These are phyloP conservation scores for Drosophila subsilvestris DNA, from an alignment of 2,888 invertebrate genomes.

Conservation along the genomic window DNA sequence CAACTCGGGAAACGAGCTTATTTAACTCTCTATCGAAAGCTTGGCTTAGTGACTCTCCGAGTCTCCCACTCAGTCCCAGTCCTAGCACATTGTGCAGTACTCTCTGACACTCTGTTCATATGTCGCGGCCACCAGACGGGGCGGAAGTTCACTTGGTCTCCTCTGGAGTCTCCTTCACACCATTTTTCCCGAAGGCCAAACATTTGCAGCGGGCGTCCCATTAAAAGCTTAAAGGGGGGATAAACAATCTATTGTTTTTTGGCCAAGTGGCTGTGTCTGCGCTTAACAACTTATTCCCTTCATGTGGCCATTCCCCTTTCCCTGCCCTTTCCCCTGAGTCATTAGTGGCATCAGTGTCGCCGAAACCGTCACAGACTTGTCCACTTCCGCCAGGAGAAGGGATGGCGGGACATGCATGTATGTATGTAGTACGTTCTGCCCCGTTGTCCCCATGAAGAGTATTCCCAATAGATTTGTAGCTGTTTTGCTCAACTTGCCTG, in stretches of 20 bases:
- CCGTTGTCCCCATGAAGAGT: slow-evolving; percentile 41
- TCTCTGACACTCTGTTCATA: neutral
- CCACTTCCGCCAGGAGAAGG: slow-evolving; percentile 37
- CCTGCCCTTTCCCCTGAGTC: slow-evolving; percentile 41
- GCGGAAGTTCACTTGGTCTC: slow-evolving; percentile 59
- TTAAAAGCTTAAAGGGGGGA: slow-evolving; percentile 66
- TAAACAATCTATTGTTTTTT: slow-evolving; percentile 54
- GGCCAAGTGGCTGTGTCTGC: slow-evolving; percentile 13
- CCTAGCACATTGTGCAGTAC: neutral
- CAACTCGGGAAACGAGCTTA: slow-evolving; percentile 15
- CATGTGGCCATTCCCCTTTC: slow-evolving; percentile 9
- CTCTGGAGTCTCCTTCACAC: slow-evolving; percentile 11
- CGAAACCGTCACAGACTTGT: slow-evolving; percentile 43
- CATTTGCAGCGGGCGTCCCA: slow-evolving; percentile 42
- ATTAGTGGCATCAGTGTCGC: slow-evolving; percentile 71
- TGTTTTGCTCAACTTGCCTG: slow-evolving; percentile 56
- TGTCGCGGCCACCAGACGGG: slow-evolving; percentile 19
- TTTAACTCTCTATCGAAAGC: neutral
- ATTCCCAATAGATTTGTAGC: slow-evolving; percentile 65
- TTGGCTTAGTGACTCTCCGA: slow-evolving; percentile 8
- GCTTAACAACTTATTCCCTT: slow-evolving; percentile 40
- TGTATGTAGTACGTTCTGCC: slow-evolving; percentile 30
- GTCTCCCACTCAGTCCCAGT: neutral
- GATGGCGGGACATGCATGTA: slow-evolving; percentile 40
- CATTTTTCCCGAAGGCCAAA: slow-evolving; percentile 33